These are phyloP conservation scores for Rhagium mordax DNA, from an alignment of 2,888 invertebrate species.

Conservation along the genomic window DNA sequence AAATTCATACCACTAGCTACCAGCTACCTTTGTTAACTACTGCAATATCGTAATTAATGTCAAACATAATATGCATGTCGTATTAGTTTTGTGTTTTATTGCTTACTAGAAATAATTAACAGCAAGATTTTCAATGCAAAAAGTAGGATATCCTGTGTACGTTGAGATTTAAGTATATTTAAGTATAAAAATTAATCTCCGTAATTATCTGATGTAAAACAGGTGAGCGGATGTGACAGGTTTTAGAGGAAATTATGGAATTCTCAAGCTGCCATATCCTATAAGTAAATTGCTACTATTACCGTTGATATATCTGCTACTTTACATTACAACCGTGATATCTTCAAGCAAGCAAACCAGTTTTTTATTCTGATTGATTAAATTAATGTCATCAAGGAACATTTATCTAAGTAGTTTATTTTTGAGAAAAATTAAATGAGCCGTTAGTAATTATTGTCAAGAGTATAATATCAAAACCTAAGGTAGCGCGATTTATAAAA, in stretches of 20 bases:
- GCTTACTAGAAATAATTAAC: neutral
- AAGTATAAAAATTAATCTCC: slow-evolving; percentile 1
- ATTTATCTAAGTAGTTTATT: neutral
- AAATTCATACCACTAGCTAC: neutral
- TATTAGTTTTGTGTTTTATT: neutral
- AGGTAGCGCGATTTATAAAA: too few species aligned
- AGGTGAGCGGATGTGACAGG: slow-evolving; percentile 37
- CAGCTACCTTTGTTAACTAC: neutral
- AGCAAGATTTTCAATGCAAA: slow-evolving; percentile 8
- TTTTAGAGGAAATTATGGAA: slow-evolving; percentile 38
- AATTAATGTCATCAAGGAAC: neutral
- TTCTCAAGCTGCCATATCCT: slow-evolving; percentile 22
- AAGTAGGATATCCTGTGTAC: slow-evolving; percentile 24
- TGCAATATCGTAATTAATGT: too few species aligned
- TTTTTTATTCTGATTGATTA: neutral
- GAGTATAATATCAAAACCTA: too few species aligned
- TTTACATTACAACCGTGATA: neutral
- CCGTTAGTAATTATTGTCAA: too few species aligned
- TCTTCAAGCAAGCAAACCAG: neutral
- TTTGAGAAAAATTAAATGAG: neutral
- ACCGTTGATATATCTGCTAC: slow-evolving; percentile 11
- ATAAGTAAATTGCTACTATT: slow-evolving; percentile 23
- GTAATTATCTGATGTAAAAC: slow-evolving; percentile 18
- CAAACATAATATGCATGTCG: neutral
- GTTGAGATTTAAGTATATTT: slow-evolving; percentile 4